These are phyloP conservation scores for Chrysodeixis includens DNA, from an alignment of 2,888 invertebrate species.

Conservation along the genomic window DNA sequence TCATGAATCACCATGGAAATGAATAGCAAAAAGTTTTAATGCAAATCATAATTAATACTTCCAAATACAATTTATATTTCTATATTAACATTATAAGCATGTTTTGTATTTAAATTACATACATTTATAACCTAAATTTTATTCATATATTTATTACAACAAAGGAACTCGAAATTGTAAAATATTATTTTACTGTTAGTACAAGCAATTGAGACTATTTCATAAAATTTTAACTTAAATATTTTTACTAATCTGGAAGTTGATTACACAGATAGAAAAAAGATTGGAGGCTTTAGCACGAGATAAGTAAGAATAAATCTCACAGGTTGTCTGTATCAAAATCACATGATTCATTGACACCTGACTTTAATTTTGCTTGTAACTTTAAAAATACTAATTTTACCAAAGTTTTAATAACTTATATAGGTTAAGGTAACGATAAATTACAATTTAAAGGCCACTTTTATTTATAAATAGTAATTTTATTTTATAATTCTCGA, in stretches of 20 bases:
- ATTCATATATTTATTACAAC: conserved; percentile 14
- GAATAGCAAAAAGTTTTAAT: too few species aligned
- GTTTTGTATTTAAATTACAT: too few species aligned
- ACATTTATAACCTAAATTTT: too few species aligned
- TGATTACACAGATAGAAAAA: not conserved
- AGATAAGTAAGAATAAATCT: conserved; percentile 11
- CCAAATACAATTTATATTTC: too few species aligned
- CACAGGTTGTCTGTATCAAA: conserved; percentile 26
- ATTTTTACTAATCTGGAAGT: not conserved
- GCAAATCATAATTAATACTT: too few species aligned
- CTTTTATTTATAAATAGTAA: conserved; percentile 55
- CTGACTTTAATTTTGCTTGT: conserved; percentile 61
- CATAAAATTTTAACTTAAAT: not conserved
- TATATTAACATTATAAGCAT: too few species aligned
- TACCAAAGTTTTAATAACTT: not conserved
- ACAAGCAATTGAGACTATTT: not conserved
- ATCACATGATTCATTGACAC: conserved; percentile 78
- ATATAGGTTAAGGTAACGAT: not conserved
- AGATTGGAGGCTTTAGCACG: conserved; percentile 6
- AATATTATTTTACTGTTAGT: not conserved
- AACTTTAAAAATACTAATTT: conserved; percentile 25
- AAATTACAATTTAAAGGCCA: conserved; percentile 41
- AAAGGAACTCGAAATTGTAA: conserved; percentile 19
- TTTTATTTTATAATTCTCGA: conserved; percentile 31
- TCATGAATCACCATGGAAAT: too few species aligned